Evolutionary conservation across 2,888 invertebrate species (phyloP).

Genomic region (Eubasilissa splendida): DNA sequence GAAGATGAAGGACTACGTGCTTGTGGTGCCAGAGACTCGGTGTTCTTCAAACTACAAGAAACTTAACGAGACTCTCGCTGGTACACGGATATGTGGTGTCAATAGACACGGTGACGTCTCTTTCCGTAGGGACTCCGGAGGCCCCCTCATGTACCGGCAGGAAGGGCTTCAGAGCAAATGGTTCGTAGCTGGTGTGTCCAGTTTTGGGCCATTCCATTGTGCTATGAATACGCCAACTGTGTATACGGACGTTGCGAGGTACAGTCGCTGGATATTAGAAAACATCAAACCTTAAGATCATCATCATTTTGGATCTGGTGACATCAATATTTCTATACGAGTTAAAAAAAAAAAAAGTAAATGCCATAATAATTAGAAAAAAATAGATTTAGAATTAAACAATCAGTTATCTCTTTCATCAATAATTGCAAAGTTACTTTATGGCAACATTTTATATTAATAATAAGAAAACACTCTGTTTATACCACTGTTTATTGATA

Average conservation of each 20-base stretch:
- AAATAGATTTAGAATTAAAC: not conserved
- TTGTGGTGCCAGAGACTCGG: conserved; percentile 66
- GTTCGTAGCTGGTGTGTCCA: conserved; percentile 74
- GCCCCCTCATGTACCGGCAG: conserved; percentile 72
- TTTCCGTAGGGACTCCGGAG: conserved; percentile 78
- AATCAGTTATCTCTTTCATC: not conserved
- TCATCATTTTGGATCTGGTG: not conserved
- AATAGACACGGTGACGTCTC: conserved; percentile 73
- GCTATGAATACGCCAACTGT: conserved; percentile 76
- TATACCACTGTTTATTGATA: too few species aligned
- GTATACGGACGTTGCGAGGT: conserved; percentile 75
- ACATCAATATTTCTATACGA: not conserved
- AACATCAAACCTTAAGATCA: conserved; percentile 60
- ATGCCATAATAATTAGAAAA: not conserved
- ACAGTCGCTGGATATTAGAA: conserved; percentile 73
- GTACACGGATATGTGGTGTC: conserved; percentile 74
- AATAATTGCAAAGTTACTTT: not conserved
- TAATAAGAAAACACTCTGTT: too few species aligned
- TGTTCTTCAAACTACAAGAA: conserved; percentile 72
- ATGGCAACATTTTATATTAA: too few species aligned
- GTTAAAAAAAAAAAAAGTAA: not conserved
- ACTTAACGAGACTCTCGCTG: conserved; percentile 1
- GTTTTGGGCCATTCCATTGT: conserved; percentile 76
- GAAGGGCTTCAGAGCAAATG: conserved; percentile 64
- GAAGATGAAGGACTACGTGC: conserved; percentile 72